These are phyloP conservation scores for Xanthostigma xanthostigma DNA, from an alignment of 2,888 invertebrate genomes.

Conservation along the genomic window DNA sequence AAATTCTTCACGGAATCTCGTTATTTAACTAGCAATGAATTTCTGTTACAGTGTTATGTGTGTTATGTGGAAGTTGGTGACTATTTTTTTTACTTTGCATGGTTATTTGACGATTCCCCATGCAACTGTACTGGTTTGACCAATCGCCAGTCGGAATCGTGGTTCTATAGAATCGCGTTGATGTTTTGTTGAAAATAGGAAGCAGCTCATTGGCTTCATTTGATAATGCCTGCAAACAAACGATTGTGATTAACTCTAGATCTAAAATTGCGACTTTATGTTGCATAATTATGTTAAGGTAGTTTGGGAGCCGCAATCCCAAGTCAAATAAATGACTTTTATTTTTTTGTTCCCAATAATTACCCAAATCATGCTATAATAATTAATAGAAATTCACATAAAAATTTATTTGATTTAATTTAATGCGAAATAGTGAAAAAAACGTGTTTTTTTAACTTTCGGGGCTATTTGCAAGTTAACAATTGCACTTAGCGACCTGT, in stretches of 20 bases:
- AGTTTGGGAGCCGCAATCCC: too few relatives aligned
- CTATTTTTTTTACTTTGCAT: constrained; percentile 26
- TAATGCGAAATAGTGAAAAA: too few relatives aligned
- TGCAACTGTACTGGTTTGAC: constrained; percentile 50
- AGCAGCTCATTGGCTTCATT: constrained; percentile 95
- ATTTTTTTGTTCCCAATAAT: too few relatives aligned
- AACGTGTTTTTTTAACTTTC: too few relatives aligned
- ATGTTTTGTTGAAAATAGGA: constrained; percentile 94
- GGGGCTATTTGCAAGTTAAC: too few relatives aligned
- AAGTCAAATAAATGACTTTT: too few relatives aligned
- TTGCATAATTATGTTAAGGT: neutral
- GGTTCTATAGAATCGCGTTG: constrained; percentile 76
- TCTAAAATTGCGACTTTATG: neutral
- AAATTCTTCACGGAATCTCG: too few relatives aligned
- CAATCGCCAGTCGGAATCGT: constrained; percentile 77
- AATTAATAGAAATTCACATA: too few relatives aligned
- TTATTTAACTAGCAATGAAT: too few relatives aligned
- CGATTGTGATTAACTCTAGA: neutral
- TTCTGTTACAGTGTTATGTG: constrained; percentile 22
- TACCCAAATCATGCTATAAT: too few relatives aligned
- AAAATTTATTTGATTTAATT: too few relatives aligned
- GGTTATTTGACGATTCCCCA: constrained; percentile 23
- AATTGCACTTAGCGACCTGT: too few relatives aligned
- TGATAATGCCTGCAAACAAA: constrained; percentile 58
- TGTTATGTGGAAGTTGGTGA: constrained; percentile 26